A percentile compares a stretch with the other conserved stretches of the same genome.
Conservation (phyloP, 1,140 invertebrate species). For the Yoshiicerus persimilis region DNA sequence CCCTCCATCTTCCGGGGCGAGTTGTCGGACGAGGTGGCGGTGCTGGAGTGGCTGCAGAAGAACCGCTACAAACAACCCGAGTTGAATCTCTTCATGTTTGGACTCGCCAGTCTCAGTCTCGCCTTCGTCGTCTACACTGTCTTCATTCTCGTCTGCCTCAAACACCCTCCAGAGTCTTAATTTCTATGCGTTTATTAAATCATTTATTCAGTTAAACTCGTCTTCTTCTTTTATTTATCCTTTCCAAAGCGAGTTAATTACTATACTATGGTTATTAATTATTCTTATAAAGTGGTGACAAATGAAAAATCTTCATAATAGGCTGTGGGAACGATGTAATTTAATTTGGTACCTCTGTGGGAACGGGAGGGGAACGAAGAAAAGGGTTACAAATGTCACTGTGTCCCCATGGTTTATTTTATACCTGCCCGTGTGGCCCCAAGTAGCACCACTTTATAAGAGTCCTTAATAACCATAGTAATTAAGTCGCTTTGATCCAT, state of each 20-base stretch:
- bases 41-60: conserved; percentile 90
- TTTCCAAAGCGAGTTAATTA: neutral
- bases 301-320: too few species aligned
- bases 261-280: too few species aligned
- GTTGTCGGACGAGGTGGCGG: conserved; percentile 51
- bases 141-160: conserved; percentile 85
- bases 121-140: conserved; percentile 87
- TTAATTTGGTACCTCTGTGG: too few species aligned
- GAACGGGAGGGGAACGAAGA: too few species aligned
- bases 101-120: conserved; percentile 77
- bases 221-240: neutral
- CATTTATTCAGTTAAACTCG: neutral
- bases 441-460: too few species aligned
- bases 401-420: too few species aligned
- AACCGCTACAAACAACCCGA: conserved; percentile 91
- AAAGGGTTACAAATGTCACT: too few species aligned
- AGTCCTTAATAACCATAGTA: too few species aligned
- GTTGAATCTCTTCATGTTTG: conserved; percentile 92
- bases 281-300: too few species aligned
- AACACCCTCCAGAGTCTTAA: conserved; percentile 14
- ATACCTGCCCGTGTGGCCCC: too few species aligned
- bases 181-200: neutral
- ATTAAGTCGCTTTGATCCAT: neutral
- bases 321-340: too few species aligned
- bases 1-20: conserved; percentile 91